Evolutionary conservation across 2,888 invertebrate genomes (phyloP).

Genomic region (Xestia c-nigrum): DNA sequence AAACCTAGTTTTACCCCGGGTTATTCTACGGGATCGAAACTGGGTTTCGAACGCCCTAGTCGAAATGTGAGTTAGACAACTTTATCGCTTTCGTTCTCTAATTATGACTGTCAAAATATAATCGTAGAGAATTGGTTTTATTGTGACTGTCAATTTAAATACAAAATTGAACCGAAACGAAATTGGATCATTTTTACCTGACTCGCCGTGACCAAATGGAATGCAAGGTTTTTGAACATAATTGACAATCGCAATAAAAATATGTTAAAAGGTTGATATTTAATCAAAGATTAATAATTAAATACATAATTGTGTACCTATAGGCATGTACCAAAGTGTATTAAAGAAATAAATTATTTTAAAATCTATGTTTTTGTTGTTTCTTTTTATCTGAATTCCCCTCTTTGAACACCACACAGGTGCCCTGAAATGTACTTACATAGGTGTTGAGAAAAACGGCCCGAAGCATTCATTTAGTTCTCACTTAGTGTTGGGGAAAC

Average conservation of each 20-base stretch:
- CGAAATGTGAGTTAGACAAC: neutral
- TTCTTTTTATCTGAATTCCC: neutral
- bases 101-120: constrained; percentile 19
- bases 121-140: constrained; percentile 4
- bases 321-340: constrained; percentile 77
- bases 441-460: no score
- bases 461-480: no score
- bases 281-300: constrained; percentile 58
- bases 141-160: constrained; percentile 30
- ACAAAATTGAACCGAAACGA: neutral
- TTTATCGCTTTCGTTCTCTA: neutral
- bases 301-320: constrained; percentile 67
- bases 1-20: no score
- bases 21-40: no score
- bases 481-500: no score
- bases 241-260: constrained; percentile 22
- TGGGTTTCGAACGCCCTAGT: neutral
- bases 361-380: constrained; percentile 66
- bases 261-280: constrained; percentile 51
- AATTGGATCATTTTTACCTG: neutral
- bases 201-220: neutral
- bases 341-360: constrained; percentile 76
- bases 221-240: neutral
- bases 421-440: no score
- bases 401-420: neutral